phyloP scores from a whole-genome alignment of 2,113 vertebrate species.

The Tursiops truncatus region DNA sequence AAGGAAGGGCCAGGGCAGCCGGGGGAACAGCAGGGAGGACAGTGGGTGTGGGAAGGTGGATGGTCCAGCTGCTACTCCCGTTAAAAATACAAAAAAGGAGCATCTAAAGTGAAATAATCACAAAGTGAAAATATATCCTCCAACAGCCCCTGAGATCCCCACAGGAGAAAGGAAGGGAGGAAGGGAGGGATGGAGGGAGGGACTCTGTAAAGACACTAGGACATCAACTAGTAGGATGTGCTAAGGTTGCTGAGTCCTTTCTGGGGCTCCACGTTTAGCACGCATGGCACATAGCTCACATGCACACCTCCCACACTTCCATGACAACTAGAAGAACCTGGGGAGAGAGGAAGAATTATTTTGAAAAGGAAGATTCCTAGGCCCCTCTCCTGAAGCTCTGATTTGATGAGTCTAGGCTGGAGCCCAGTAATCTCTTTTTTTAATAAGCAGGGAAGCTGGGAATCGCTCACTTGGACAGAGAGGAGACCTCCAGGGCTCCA shows the following conservation, averaged over 20 bases:
- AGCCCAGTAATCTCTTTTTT: background rate
- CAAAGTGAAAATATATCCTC: conserved; percentile 80
- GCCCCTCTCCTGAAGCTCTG: background rate
- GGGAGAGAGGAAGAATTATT: background rate
- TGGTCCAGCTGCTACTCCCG: conserved; percentile 72
- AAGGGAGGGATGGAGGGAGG: no score
- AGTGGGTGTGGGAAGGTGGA: conserved; percentile 42
- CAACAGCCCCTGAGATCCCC: conserved; percentile 81
- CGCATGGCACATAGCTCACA: no score
- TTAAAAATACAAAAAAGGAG: conserved; percentile 73
- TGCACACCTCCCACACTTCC: background rate
- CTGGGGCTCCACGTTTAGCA: background rate
- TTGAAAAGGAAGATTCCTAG: background rate
- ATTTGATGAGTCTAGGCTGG: background rate
- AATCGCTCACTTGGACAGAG: background rate
- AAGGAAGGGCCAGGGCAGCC: conserved; percentile 19
- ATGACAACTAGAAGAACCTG: background rate
- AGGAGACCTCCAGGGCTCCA: no score
- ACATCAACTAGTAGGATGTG: fast-evolving
- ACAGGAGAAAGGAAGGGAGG: conserved; percentile 72
- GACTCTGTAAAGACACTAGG: background rate
- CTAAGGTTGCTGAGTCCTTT: background rate
- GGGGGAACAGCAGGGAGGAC: conserved; percentile 18
- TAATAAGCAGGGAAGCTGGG: background rate
- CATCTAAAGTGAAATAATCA: conserved; percentile 79